Evolutionary conservation across 2,888 invertebrate genomes (phyloP), one percentile per base, ranked within the genome.

Genomic region (Monopis laevigella): DNA sequence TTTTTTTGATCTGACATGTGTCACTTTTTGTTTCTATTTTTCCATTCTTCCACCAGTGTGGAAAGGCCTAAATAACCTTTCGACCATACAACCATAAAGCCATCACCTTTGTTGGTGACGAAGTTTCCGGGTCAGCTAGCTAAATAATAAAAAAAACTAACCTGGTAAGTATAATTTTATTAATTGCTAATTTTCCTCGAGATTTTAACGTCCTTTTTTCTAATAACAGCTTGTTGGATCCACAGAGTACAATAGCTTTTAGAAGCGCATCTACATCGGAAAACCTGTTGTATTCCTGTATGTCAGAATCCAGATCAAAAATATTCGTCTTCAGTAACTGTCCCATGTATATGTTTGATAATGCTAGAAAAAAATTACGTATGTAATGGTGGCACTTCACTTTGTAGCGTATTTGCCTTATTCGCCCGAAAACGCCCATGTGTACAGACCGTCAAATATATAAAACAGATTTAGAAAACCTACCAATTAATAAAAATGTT

Each of bases 191-290:
- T 28, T 77, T 72, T 2, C 86, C 85, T 43, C 84, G 86, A 10
- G 77, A 78, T 27, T 77, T 62, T 30, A 86, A 80, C 35, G 62
- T 69, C 42, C 68, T 64, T 45, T 63, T 73, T 1, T 78, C 71
- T 6, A 63, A 54, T 27, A 88, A 51, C 6, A 88, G 42, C 1
- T 81, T 70, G 48, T 86, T 83, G 7, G 84, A 68, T 0, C 87
- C 87, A 1, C 86, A 80, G 14, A 87, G 56, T 8, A 89, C 49
- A 1, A 85, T 67, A 1, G 81, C 87, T 18, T 82, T 69, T 1
- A 83, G 71, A 35, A 89, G 50, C 52, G 87, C 87, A 44, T 85
- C 84, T 4, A 83, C 65, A 21, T 72, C 66, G 0, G 85, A 80
- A 59, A 77, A 82, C 10, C 75, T 59, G 51, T 83, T 82, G 43